A percentile compares a stretch with the other conserved stretches of the same genome.
These are phyloP conservation scores for Penaeus japonicus DNA, from an alignment of 1,140 invertebrate genomes.

Conservation along the genomic window DNA sequence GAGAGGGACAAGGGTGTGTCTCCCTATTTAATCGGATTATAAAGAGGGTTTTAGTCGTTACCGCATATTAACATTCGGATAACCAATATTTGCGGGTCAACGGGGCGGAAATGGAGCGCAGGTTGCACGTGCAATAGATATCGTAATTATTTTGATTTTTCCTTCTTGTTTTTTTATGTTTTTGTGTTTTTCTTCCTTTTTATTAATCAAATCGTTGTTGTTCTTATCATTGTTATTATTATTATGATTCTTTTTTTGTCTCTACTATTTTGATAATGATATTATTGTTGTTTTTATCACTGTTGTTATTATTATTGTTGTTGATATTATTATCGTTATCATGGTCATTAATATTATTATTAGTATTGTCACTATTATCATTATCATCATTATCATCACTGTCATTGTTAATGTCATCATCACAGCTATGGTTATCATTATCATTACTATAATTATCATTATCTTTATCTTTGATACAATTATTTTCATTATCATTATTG, in stretches of 20 bases:
- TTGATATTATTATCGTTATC: not conserved
- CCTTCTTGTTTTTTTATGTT: no score
- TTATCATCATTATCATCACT: not conserved
- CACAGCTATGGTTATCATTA: not conserved
- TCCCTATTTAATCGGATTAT: no score
- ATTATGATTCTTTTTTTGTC: not conserved
- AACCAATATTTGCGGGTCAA: no score
- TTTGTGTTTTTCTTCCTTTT: no score
- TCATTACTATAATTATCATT: not conserved
- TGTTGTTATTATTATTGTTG: not conserved
- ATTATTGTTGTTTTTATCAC: not conserved
- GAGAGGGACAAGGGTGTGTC: no score
- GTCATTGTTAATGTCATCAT: not conserved
- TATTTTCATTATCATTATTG: not conserved
- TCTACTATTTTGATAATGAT: not conserved
- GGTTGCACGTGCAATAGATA: no score
- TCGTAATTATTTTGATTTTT: no score
- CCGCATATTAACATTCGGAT: no score
- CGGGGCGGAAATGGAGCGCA: no score
- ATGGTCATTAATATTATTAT: not conserved
- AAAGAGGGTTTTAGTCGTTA: no score
- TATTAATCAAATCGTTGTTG: no score
- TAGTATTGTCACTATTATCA: not conserved
- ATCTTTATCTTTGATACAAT: not conserved
- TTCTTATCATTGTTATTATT: no score